These are phyloP conservation scores for Cassiopea andromeda DNA, from an alignment of 30 jellyfish, hydroid and myxozoan species.

Conservation along the genomic window DNA sequence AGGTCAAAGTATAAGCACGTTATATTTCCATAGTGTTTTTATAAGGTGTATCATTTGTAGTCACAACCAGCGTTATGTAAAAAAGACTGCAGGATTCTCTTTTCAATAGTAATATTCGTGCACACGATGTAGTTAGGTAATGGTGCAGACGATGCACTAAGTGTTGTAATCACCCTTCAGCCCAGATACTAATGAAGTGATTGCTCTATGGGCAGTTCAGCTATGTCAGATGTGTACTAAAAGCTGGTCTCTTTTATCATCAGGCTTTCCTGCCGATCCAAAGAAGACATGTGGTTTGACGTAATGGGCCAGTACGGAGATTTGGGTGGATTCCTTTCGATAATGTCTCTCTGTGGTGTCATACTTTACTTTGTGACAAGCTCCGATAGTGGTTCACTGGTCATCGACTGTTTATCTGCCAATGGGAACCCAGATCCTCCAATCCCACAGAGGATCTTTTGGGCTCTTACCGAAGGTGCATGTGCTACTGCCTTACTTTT, in stretches of 20 bases:
- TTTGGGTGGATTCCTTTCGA: conserved; percentile 81
- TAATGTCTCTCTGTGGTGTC: conserved; percentile 84
- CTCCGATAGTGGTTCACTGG: conserved; percentile 94
- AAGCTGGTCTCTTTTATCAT: background rate
- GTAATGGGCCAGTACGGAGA: conserved; percentile 87
- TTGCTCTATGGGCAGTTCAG: background rate
- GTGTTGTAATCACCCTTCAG: too few relatives aligned
- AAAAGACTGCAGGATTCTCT: too few relatives aligned
- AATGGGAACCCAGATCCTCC: conserved; percentile 99
- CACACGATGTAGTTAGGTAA: too few relatives aligned
- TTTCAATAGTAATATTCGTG: too few relatives aligned
- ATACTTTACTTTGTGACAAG: conserved; percentile 89
- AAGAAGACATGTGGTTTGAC: conserved; percentile 95
- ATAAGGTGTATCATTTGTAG: too few relatives aligned
- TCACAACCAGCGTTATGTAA: too few relatives aligned
- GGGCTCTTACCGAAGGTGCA: conserved; percentile 98
- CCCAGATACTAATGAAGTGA: too few relatives aligned
- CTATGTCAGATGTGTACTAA: background rate
- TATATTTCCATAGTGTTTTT: too few relatives aligned
- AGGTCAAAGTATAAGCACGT: too few relatives aligned
- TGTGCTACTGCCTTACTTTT: conserved; percentile 91
- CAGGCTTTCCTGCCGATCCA: conserved; percentile 80
- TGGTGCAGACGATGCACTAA: too few relatives aligned
- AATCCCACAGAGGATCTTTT: conserved; percentile 82
- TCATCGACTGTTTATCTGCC: conserved; percentile 95